Conservation (phyloP, 2,888 invertebrate species). For the Cremastinae sp. region DNA sequence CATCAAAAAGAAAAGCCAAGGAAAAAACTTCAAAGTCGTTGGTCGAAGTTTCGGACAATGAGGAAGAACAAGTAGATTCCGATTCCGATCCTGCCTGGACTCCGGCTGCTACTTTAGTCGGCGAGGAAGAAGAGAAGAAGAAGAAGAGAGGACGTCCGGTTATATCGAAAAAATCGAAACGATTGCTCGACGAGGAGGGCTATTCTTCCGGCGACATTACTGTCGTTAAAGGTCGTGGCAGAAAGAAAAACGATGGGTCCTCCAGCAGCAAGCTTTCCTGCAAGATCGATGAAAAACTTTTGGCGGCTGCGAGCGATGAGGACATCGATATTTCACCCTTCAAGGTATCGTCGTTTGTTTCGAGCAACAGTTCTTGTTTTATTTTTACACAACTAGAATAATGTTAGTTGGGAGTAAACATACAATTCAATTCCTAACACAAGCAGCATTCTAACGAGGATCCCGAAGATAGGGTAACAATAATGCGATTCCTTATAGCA, state of each 20-base stretch:
- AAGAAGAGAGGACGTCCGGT: conserved; percentile 78
- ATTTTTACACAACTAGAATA: neutral
- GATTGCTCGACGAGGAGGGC: conserved; percentile 83
- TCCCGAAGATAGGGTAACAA: conserved; percentile 72
- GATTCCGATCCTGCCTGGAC: conserved; percentile 90
- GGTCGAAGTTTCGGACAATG: conserved; percentile 79
- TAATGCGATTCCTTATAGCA: no score
- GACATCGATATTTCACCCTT: conserved; percentile 79
- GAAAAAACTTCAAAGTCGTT: conserved; percentile 83
- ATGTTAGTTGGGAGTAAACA: conserved; percentile 8
- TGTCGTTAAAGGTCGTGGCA: conserved; percentile 79
- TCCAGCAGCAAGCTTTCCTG: conserved; percentile 70
- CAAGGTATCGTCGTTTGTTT: conserved; percentile 67
- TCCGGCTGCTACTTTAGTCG: conserved; percentile 83
- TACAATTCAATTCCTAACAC: conserved; percentile 57
- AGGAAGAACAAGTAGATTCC: conserved; percentile 85
- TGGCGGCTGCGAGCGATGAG: conserved; percentile 75
- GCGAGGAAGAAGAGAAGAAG: conserved; percentile 78
- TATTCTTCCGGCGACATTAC: conserved; percentile 81
- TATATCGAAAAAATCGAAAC: conserved; percentile 72
- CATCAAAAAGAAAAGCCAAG: conserved; percentile 85
- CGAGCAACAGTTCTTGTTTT: conserved; percentile 23
- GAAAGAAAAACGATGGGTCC: conserved; percentile 73
- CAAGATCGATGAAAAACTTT: conserved; percentile 76
- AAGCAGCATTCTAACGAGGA: conserved; percentile 73